phyloP scores from a whole-genome alignment of 2,113 vertebrate genomes.

The Dasypus novemcinctus region DNA sequence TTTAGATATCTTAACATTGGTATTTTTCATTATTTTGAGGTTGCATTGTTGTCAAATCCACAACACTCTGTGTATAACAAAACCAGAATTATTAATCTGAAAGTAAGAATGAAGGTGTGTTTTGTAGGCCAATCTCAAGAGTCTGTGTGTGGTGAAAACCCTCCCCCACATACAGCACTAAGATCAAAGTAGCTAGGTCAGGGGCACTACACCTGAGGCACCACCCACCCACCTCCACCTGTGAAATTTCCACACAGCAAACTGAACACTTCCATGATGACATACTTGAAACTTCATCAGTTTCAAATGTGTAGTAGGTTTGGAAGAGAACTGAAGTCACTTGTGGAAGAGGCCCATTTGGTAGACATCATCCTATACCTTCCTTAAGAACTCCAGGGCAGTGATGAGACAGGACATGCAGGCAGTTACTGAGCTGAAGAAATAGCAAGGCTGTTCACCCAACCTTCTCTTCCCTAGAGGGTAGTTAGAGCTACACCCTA shows the following conservation, averaged over 20 bases:
- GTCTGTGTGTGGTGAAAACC: not conserved
- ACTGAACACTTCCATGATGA: not conserved
- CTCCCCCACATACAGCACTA: not conserved
- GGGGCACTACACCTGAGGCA: not conserved
- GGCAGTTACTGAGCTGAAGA: conserved; percentile 69
- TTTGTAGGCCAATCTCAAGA: not conserved
- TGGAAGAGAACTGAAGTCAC: not conserved
- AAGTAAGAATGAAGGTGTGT: rapidly evolving
- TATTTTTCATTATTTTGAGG: not conserved
- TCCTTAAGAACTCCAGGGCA: not conserved
- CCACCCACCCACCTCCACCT: not conserved
- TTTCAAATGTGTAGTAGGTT: not conserved
- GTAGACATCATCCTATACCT: not conserved
- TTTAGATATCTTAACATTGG: not conserved
- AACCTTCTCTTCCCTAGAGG: conserved; percentile 81
- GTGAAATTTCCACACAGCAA: not conserved
- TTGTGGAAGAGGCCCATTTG: not conserved
- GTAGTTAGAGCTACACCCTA: conserved; percentile 80
- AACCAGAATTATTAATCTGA: not conserved
- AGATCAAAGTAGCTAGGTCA: not conserved
- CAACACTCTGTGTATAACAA: not conserved
- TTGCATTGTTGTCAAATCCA: not conserved
- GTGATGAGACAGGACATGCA: conserved; percentile 28
- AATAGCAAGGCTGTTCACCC: conserved; percentile 77
- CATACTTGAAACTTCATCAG: not conserved